Percentiles rank a stretch among this genome's conserved stretches.
These are phyloP conservation scores for Anastatus disparis DNA, from an alignment of 1,140 invertebrate species.

Conservation along the genomic window DNA sequence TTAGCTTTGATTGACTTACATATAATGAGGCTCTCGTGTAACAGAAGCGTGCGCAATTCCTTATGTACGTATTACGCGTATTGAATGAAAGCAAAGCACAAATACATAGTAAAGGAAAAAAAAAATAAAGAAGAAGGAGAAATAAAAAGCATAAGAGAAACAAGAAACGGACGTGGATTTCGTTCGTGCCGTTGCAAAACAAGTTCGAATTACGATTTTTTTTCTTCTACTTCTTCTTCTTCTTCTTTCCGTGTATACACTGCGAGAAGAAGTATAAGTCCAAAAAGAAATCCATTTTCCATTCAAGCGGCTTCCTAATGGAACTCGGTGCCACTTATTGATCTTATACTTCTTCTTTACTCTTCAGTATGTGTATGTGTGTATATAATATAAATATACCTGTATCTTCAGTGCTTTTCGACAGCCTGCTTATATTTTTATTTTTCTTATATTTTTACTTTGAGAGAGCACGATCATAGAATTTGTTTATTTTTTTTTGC, in stretches of 20 bases:
- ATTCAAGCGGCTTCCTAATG: constrained; percentile 16
- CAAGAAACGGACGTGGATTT: background rate
- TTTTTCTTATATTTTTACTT: too few species aligned
- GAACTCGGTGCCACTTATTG: background rate
- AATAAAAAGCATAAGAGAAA: background rate
- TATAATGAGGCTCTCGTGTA: background rate
- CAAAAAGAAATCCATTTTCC: constrained; percentile 43
- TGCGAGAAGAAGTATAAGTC: background rate
- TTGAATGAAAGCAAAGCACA: background rate
- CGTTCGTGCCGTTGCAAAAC: constrained; percentile 48
- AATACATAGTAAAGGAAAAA: background rate
- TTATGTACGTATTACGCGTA: background rate
- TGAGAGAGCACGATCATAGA: too few species aligned
- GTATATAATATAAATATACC: too few species aligned
- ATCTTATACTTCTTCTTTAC: background rate
- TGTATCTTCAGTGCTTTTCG: too few species aligned
- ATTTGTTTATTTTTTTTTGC: too few species aligned
- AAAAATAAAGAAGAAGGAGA: background rate
- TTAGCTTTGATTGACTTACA: background rate
- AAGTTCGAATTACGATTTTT: constrained; percentile 45
- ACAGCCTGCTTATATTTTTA: too few species aligned
- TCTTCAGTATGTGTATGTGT: too few species aligned
- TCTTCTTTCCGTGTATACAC: background rate
- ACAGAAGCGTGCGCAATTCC: background rate
- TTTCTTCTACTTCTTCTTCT: background rate